A percentile compares a stretch with the other conserved stretches of the same genome.
Evolutionary conservation across 2,113 vertebrate genomes (phyloP).

Genomic region (Microcebus murinus): DNA sequence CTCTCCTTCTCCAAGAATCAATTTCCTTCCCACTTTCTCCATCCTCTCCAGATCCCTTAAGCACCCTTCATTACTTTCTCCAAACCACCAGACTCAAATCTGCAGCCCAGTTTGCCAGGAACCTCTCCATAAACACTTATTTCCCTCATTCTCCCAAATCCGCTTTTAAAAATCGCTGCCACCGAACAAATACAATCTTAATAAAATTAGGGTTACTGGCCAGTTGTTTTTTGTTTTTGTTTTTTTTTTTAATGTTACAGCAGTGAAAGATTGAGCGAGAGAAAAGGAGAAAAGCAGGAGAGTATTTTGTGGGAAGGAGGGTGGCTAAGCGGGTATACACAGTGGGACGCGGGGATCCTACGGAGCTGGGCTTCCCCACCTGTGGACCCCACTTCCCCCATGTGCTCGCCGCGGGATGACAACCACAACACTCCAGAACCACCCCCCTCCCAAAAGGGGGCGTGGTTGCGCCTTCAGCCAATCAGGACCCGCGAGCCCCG

Average conservation of each 20-base stretch:
- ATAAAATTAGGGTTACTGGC: neutral
- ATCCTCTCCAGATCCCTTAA: neutral
- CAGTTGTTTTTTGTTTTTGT: neutral
- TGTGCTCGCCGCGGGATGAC: conserved; percentile 61
- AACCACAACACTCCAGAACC: conserved; percentile 74
- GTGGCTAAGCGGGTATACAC: neutral
- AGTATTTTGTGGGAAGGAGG: rapidly evolving
- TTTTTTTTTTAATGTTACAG: neutral
- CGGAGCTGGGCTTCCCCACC: neutral
- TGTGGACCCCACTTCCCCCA: conserved; percentile 68
- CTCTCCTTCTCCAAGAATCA: neutral
- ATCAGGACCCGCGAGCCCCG: conserved; percentile 62
- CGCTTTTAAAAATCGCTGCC: conserved; percentile 38
- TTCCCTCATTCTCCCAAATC: neutral
- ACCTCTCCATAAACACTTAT: neutral
- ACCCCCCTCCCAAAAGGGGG: conserved; percentile 57
- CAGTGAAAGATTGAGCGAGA: neutral
- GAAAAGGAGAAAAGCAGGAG: neutral
- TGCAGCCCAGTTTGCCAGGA: neutral
- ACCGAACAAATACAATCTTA: neutral
- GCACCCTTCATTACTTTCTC: neutral
- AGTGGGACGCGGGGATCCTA: rapidly evolving
- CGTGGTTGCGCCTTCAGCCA: conserved; percentile 62
- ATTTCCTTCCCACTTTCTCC: neutral
- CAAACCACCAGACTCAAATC: neutral